Conservation (phyloP, 2,113 vertebrate genomes). For the Notarius lentiginosus region DNA sequence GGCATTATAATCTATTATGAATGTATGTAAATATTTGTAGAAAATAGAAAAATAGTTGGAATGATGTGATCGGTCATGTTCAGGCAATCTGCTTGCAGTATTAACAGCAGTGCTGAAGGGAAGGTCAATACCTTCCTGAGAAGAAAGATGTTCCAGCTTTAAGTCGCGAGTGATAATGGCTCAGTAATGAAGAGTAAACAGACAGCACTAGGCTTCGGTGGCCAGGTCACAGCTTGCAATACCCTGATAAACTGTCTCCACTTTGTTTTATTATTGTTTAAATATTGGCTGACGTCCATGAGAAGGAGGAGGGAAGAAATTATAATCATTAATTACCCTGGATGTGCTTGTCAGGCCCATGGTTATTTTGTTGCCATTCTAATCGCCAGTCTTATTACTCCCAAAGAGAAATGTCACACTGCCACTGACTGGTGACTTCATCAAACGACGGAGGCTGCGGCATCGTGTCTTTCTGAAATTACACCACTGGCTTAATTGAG, state of each 20-base stretch:
- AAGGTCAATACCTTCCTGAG: conserved; percentile 29
- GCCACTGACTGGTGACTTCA: conserved; percentile 75
- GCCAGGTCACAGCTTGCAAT: conserved; percentile 53
- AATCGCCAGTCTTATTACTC: conserved; percentile 68
- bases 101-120: neutral
- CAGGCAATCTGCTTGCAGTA: neutral
- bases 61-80: neutral
- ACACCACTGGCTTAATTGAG: conserved; percentile 39
- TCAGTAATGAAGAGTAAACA: conserved; percentile 39
- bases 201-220: conserved; percentile 23
- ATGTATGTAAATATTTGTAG: neutral
- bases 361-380: conserved; percentile 80
- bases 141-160: conserved; percentile 25
- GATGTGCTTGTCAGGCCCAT: conserved; percentile 74
- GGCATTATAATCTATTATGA: no score
- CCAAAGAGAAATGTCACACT: conserved; percentile 65
- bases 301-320: conserved; percentile 74
- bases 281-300: conserved; percentile 66
- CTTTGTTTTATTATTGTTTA: conserved; percentile 65
- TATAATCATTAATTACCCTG: conserved; percentile 83
- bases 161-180: conserved; percentile 17
- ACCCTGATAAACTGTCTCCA: conserved; percentile 55
- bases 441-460: conserved; percentile 64
- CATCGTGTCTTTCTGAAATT: conserved; percentile 36
- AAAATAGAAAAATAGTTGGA: neutral